phyloP scores from a whole-genome alignment of 1,140 invertebrate species.

The Leguminivora glycinivorella region DNA sequence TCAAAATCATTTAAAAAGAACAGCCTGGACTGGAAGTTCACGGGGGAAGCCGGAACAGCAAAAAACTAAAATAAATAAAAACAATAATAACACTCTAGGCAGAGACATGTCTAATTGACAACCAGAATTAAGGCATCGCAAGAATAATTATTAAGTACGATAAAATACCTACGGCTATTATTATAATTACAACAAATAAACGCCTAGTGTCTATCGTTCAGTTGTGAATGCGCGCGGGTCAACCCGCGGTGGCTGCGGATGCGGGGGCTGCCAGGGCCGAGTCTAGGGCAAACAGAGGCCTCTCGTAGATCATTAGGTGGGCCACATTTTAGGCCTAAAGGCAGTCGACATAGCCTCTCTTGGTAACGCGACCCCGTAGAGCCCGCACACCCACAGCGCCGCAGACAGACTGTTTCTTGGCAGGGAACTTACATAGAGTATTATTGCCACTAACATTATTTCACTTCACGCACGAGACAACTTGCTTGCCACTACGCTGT shows the following conservation, averaged over 20 bases:
- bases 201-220: constrained; percentile 74
- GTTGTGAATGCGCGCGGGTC: constrained; percentile 47
- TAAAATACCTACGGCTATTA: constrained; percentile 80
- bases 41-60: constrained; percentile 79
- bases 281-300: not conserved
- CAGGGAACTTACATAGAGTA: constrained; percentile 73
- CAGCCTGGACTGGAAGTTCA: constrained; percentile 79
- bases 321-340: not conserved
- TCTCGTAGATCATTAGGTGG: not conserved
- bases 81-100: constrained; percentile 79
- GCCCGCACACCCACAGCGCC: constrained; percentile 31
- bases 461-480: constrained; percentile 72
- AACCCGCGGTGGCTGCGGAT: not conserved
- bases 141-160: constrained; percentile 81
- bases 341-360: not conserved
- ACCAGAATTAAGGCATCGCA: constrained; percentile 81
- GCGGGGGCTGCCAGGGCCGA: not conserved
- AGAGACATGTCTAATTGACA: constrained; percentile 80
- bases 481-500: constrained; percentile 73
- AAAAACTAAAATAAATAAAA: constrained; percentile 77
- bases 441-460: constrained; percentile 75
- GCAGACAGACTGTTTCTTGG: constrained; percentile 42
- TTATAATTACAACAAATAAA: constrained; percentile 79
- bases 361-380: constrained; percentile 30
- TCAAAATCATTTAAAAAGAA: constrained; percentile 80